Conservation (phyloP, 1,140 invertebrate species). For the Coptotermes formosanus region DNA sequence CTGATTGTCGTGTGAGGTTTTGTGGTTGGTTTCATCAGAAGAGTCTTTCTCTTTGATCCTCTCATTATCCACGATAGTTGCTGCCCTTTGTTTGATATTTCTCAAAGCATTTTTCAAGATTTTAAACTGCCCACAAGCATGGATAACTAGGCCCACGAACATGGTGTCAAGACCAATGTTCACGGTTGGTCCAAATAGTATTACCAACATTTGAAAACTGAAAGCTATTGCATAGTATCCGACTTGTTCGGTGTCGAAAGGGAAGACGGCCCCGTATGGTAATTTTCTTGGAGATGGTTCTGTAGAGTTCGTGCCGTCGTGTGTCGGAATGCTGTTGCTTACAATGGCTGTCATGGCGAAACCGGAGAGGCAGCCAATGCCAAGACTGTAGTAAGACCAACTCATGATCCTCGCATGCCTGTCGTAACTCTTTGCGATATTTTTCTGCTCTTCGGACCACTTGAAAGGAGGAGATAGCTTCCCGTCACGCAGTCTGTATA, state of each 20-base stretch:
- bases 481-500: not conserved
- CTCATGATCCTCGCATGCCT: not conserved
- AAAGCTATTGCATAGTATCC: not conserved
- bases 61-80: not conserved
- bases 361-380: not conserved
- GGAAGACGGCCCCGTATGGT: not conserved
- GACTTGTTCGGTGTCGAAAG: not conserved
- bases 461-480: not conserved
- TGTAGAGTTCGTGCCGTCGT: not conserved
- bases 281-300: not conserved
- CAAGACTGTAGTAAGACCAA: slow-evolving; percentile 4
- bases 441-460: not conserved
- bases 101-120: not conserved
- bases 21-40: not conserved
- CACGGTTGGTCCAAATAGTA: not conserved
- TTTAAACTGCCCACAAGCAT: not conserved
- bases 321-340: not conserved
- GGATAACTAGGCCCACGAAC: not conserved
- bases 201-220: not conserved
- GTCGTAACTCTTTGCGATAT: not conserved
- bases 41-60: not conserved
- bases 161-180: not conserved
- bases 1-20: not conserved
- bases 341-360: not conserved
- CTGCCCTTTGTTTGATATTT: not conserved